phyloP scores from a whole-genome alignment of 2,797 vertebrate genomes.

The Bufotes viridis region DNA sequence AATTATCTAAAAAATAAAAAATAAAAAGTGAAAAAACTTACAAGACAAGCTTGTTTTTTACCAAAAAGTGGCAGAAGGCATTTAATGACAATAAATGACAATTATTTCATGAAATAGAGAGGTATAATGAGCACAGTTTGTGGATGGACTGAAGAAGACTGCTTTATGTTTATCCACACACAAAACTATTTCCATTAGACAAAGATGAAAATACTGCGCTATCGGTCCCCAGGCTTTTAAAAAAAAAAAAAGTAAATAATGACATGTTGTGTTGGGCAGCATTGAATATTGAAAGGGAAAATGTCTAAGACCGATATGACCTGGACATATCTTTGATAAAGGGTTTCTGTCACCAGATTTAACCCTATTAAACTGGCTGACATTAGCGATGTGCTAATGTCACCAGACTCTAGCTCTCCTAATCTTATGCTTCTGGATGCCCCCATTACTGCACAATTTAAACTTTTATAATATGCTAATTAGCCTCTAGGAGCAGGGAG shows the following conservation, averaged over 20 bases:
- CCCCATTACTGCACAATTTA: no score
- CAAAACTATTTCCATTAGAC: background rate
- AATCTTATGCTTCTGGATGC: no score
- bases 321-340: background rate
- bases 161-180: background rate
- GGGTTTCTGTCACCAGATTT: no score
- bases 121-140: background rate
- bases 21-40: background rate
- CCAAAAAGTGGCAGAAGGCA: background rate
- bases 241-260: background rate
- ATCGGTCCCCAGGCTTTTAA: background rate
- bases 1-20: background rate
- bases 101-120: background rate
- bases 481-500: no score
- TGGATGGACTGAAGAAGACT: background rate
- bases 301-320: background rate
- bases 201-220: background rate
- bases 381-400: no score
- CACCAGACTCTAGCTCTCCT: no score
- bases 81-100: constrained; percentile 7
- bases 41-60: background rate
- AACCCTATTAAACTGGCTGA: no score
- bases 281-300: background rate
- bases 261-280: no score
- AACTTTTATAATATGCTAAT: no score